phyloP scores from a whole-genome alignment of 2,113 vertebrate species.

The Entomyzon cyanotis region DNA sequence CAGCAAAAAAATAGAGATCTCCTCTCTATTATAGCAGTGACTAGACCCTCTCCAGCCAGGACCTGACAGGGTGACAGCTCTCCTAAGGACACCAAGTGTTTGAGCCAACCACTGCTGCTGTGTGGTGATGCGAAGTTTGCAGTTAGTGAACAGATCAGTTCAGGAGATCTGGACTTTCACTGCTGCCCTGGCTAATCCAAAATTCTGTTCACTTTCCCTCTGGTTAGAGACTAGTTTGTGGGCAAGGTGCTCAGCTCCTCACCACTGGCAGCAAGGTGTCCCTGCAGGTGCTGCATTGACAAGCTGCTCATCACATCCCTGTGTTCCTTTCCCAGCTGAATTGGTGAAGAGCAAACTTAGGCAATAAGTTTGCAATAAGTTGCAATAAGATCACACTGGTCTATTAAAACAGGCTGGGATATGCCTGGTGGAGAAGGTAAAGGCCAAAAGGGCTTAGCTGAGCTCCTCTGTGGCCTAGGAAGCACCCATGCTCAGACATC shows the following conservation, averaged over 20 bases:
- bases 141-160: not conserved
- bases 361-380: too few species aligned
- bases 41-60: not conserved
- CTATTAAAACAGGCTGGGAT: not conserved
- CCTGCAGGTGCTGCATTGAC: not conserved
- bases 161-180: not conserved
- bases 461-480: not conserved
- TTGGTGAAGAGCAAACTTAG: not conserved
- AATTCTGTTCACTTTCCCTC: not conserved
- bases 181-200: not conserved
- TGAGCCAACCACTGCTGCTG: not conserved
- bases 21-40: rapidly evolving
- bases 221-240: not conserved
- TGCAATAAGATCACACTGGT: too few species aligned
- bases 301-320: not conserved
- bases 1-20: not conserved
- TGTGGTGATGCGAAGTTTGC: not conserved
- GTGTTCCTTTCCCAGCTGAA: not conserved
- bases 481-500: not conserved
- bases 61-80: not conserved
- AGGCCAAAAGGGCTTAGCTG: not conserved
- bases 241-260: not conserved
- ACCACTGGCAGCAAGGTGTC: not conserved
- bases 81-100: not conserved
- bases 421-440: not conserved